Evolutionary conservation across 2,888 invertebrate species (phyloP).

Genomic region (Miltochrista miniata): DNA sequence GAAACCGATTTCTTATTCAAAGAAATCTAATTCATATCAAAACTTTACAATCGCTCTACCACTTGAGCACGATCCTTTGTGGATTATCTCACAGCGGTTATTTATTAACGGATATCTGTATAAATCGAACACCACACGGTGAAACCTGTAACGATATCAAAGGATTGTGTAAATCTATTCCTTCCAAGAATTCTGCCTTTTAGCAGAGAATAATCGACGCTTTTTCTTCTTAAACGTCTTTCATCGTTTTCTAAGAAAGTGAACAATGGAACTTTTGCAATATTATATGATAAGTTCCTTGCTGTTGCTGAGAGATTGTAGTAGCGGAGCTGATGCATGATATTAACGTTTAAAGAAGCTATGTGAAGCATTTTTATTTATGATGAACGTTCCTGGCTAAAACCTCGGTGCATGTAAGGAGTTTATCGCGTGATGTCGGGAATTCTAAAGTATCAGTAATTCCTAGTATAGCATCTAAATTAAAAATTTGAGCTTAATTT

Average conservation of each 20-base stretch:
- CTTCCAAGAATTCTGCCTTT: background rate
- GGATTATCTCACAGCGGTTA: background rate
- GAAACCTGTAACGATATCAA: background rate
- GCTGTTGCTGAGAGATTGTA: too few relatives aligned
- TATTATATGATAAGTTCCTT: conserved; percentile 35
- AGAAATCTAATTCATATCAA: too few relatives aligned
- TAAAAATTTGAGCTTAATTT: too few relatives aligned
- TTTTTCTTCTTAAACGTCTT: conserved; percentile 20
- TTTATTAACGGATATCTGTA: background rate
- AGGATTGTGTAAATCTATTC: background rate
- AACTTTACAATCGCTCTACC: too few relatives aligned
- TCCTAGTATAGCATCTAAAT: too few relatives aligned
- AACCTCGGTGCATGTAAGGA: too few relatives aligned
- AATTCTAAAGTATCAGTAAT: too few relatives aligned
- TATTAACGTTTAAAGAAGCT: conserved; percentile 24
- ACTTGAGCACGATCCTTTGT: too few relatives aligned
- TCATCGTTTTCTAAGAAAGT: conserved; percentile 25
- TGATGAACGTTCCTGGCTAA: too few relatives aligned
- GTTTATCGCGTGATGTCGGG: too few relatives aligned
- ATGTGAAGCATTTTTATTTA: too few relatives aligned
- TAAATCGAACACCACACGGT: background rate
- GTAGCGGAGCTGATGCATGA: conserved; percentile 19
- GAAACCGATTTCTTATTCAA: too few relatives aligned
- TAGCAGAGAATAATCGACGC: background rate
- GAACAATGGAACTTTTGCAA: conserved; percentile 32